These are phyloP conservation scores for Falco berigora DNA, from an alignment of 2,797 vertebrate genomes.

Conservation along the genomic window DNA sequence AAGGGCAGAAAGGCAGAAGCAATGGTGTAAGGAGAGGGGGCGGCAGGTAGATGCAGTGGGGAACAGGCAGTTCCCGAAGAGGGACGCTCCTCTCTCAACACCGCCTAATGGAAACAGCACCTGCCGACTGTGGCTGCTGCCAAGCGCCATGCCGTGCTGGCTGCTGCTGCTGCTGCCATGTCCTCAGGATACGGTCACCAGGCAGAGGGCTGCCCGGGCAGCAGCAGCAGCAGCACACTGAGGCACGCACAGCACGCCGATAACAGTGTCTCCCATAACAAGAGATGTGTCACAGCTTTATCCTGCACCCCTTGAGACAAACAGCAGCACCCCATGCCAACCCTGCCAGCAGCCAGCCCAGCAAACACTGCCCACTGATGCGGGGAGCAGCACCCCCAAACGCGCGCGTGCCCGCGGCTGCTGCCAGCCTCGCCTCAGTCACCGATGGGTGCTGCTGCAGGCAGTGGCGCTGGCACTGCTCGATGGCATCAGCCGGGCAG, in stretches of 20 bases:
- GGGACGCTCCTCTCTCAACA: slow-evolving; percentile 12
- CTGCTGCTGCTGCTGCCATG: background rate
- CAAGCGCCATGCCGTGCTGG: background rate
- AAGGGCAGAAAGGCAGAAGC: background rate
- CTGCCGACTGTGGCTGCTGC: background rate
- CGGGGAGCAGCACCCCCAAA: background rate
- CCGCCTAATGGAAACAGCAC: background rate
- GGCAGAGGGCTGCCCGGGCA: background rate
- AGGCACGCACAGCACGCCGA: background rate
- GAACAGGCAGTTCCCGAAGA: background rate
- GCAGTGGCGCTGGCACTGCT: background rate
- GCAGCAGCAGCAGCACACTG: background rate
- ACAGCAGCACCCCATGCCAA: background rate
- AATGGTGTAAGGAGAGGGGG: background rate
- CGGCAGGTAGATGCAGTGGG: background rate
- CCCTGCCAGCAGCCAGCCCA: background rate
- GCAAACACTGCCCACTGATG: background rate
- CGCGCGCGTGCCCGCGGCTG: accelerated
- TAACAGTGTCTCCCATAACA: background rate
- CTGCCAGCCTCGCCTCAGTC: background rate
- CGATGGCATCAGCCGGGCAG: background rate
- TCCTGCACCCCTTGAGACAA: background rate
- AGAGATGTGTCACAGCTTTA: background rate
- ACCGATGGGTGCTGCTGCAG: background rate
- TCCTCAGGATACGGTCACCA: background rate